These are phyloP conservation scores for Carposina sasakii DNA, from an alignment of 1,140 invertebrate species.

Conservation along the genomic window DNA sequence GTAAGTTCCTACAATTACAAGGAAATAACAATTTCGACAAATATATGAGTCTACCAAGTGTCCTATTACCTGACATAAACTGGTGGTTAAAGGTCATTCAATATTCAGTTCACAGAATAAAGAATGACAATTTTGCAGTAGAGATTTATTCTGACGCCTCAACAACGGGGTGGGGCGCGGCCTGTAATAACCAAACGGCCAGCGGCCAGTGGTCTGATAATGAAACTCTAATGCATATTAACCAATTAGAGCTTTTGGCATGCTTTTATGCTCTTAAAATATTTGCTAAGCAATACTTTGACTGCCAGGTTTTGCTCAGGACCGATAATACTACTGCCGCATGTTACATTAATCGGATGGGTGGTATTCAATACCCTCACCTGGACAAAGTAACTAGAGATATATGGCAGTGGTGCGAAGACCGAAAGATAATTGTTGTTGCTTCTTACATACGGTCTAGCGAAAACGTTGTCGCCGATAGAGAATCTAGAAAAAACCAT, in stretches of 20 bases:
- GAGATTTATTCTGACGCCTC: slow-evolving; percentile 13
- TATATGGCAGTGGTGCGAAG: slow-evolving; percentile 15
- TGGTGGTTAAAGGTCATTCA: slow-evolving; percentile 7
- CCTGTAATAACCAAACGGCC: not conserved
- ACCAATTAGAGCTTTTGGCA: slow-evolving; percentile 10
- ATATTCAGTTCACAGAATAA: slow-evolving; percentile 1
- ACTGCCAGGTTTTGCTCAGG: slow-evolving; percentile 19
- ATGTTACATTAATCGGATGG: slow-evolving; percentile 8
- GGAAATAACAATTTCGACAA: slow-evolving; percentile 1
- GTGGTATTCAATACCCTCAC: slow-evolving; percentile 11
- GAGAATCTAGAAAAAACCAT: slow-evolving; percentile 3
- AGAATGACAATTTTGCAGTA: not conserved
- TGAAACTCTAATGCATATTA: slow-evolving; percentile 8
- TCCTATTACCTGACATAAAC: not conserved
- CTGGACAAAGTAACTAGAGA: slow-evolving; percentile 3
- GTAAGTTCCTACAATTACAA: slow-evolving; percentile 5
- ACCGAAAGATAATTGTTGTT: slow-evolving; percentile 1
- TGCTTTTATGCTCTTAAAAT: slow-evolving; percentile 10
- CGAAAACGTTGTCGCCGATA: slow-evolving; percentile 9
- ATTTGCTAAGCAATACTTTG: slow-evolving; percentile 6
- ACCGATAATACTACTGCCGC: slow-evolving; percentile 17
- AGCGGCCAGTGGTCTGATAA: slow-evolving; percentile 1
- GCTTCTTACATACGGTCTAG: slow-evolving; percentile 11
- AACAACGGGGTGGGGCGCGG: slow-evolving; percentile 11
- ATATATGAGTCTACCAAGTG: not conserved